Evolutionary conservation across 2,113 vertebrate species (phyloP).

Genomic region (Rhinopithecus roxellana): DNA sequence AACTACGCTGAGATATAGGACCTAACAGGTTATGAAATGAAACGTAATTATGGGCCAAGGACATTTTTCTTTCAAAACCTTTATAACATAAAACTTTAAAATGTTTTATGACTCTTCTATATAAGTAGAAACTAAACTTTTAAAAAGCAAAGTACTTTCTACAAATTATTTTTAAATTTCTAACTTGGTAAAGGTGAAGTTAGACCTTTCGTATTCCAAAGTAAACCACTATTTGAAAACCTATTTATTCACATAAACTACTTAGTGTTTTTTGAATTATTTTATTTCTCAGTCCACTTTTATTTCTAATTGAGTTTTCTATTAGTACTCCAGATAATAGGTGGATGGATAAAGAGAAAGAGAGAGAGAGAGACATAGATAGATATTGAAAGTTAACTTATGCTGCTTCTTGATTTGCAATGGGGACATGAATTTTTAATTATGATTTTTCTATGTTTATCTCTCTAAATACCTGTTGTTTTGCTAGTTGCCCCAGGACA

Average conservation of each 20-base stretch:
- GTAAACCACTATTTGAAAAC: neutral
- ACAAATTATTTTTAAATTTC: conserved; percentile 35
- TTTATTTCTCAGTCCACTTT: neutral
- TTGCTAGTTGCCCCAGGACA: neutral
- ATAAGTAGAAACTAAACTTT: conserved; percentile 40
- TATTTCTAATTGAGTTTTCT: neutral
- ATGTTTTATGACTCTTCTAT: conserved; percentile 53
- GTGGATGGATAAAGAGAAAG: neutral
- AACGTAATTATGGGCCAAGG: conserved; percentile 61
- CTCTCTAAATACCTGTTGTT: neutral
- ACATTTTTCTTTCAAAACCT: conserved; percentile 60
- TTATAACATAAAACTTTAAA: conserved; percentile 54
- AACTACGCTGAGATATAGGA: conserved; percentile 54
- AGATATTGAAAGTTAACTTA: neutral
- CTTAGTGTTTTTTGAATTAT: neutral
- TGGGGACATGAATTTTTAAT: neutral
- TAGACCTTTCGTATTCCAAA: neutral
- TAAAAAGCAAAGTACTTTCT: conserved; percentile 5
- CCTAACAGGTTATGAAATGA: conserved; percentile 59
- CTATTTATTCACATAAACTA: neutral
- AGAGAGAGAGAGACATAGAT: neutral
- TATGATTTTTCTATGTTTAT: neutral
- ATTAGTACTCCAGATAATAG: neutral
- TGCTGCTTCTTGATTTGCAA: neutral
- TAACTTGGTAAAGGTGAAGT: neutral